Conservation (phyloP, 2,888 invertebrate genomes). For the Hydriomena furcata region DNA sequence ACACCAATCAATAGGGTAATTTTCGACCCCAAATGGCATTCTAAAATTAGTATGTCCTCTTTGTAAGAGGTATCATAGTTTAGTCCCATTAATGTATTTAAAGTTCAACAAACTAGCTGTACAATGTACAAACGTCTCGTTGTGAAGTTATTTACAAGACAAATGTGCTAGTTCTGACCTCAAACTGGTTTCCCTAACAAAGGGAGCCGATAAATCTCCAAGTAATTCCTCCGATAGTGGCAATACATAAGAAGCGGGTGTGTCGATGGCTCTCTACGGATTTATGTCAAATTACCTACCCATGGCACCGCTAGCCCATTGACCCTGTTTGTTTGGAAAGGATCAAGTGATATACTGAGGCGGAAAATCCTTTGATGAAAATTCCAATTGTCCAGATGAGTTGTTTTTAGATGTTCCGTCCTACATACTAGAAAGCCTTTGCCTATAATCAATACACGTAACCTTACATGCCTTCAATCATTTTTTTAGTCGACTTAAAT, state of each 20-base stretch:
- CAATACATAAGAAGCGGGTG: constrained; percentile 62
- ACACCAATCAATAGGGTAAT: no score
- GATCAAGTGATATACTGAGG: constrained; percentile 35
- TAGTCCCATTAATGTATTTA: no score
- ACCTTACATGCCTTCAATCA: no score
- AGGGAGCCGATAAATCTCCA: constrained; percentile 52
- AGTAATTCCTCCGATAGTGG: constrained; percentile 56
- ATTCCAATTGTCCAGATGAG: neutral
- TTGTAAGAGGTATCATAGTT: neutral
- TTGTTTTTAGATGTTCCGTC: neutral
- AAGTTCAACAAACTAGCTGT: neutral
- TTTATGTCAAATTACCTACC: constrained; percentile 77
- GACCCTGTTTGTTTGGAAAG: constrained; percentile 55
- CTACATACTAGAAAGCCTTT: no score
- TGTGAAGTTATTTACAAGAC: constrained; percentile 26
- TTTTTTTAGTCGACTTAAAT: no score
- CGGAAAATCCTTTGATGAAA: constrained; percentile 4
- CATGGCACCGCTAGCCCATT: constrained; percentile 59
- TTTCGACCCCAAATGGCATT: no score
- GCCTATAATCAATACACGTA: no score
- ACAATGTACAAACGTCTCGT: constrained; percentile 2
- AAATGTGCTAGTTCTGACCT: constrained; percentile 19
- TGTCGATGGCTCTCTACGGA: constrained; percentile 63
- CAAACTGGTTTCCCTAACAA: constrained; percentile 42
- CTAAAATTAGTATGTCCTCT: no score